Conservation (phyloP, 2,888 invertebrate genomes). For the Molorchus minor region DNA sequence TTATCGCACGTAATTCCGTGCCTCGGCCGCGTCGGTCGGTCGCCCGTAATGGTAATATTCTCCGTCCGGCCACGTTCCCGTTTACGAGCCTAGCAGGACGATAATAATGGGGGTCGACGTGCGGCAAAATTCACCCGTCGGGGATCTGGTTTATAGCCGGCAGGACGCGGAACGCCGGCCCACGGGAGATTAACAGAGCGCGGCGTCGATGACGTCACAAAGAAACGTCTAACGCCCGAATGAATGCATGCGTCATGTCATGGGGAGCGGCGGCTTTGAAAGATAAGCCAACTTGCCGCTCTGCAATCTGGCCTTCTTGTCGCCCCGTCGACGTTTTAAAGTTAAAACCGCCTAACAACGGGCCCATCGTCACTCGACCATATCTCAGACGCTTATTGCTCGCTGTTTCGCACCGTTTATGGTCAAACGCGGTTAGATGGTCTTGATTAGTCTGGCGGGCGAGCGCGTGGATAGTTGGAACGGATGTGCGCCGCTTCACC, state of each 20-base stretch:
- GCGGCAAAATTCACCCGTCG: slow-evolving; percentile 36
- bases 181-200: slow-evolving; percentile 51
- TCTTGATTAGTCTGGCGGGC: slow-evolving; percentile 17
- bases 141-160: slow-evolving; percentile 40
- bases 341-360: slow-evolving; percentile 20
- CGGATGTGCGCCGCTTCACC: slow-evolving; percentile 10
- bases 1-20: not conserved
- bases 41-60: too few relatives aligned
- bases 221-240: slow-evolving; percentile 49
- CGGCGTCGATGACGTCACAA: slow-evolving; percentile 55
- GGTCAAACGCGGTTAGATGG: slow-evolving; percentile 38
- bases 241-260: slow-evolving; percentile 52
- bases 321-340: slow-evolving; percentile 20
- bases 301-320: slow-evolving; percentile 26
- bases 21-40: slow-evolving; percentile 1
- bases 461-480: slow-evolving; percentile 8
- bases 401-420: slow-evolving; percentile 33
- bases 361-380: slow-evolving; percentile 23
- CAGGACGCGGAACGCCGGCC: slow-evolving; percentile 41
- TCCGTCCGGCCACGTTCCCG: not conserved
- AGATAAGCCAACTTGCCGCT: slow-evolving; percentile 41
- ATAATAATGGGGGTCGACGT: slow-evolving; percentile 32
- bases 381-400: slow-evolving; percentile 26
- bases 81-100: slow-evolving; percentile 13
- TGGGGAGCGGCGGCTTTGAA: slow-evolving; percentile 49